phyloP scores from a whole-genome alignment of 1,140 invertebrate genomes.

The Saccostrea echinata region DNA sequence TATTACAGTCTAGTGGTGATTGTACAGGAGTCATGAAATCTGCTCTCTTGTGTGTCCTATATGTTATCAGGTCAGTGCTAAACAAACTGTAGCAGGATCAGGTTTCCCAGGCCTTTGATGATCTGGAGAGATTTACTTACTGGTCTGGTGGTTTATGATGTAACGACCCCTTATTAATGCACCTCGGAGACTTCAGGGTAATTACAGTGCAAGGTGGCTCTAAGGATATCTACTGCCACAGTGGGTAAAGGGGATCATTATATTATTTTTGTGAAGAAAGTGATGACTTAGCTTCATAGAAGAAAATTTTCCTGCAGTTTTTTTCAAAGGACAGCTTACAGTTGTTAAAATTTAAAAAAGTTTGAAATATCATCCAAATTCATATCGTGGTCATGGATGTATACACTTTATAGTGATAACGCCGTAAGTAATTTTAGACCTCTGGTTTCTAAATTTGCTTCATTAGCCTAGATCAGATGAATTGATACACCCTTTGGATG shows the following conservation, averaged over 20 bases:
- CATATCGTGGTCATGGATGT: too few species aligned
- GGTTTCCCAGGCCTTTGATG: constrained; percentile 26
- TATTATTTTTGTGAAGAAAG: neutral
- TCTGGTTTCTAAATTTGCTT: too few species aligned
- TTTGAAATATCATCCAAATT: neutral
- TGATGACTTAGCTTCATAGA: neutral
- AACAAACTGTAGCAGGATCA: constrained; percentile 34
- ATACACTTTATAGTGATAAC: too few species aligned
- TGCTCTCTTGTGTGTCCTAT: constrained; percentile 32
- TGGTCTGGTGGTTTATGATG: constrained; percentile 31
- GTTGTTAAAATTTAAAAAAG: neutral
- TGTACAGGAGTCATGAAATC: constrained; percentile 23
- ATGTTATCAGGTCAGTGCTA: constrained; percentile 34
- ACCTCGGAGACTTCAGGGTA: constrained; percentile 1
- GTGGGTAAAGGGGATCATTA: neutral
- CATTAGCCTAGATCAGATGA: neutral
- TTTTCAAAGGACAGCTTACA: neutral
- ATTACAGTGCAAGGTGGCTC: constrained; percentile 28
- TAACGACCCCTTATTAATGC: constrained; percentile 36
- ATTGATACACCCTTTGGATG: neutral
- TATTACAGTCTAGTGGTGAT: constrained; percentile 26
- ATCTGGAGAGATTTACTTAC: neutral
- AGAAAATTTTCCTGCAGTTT: neutral
- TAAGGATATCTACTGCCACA: neutral
- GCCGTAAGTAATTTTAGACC: too few species aligned